phyloP scores from a whole-genome alignment of 2,888 invertebrate species.

The Clistopyga incitator region DNA sequence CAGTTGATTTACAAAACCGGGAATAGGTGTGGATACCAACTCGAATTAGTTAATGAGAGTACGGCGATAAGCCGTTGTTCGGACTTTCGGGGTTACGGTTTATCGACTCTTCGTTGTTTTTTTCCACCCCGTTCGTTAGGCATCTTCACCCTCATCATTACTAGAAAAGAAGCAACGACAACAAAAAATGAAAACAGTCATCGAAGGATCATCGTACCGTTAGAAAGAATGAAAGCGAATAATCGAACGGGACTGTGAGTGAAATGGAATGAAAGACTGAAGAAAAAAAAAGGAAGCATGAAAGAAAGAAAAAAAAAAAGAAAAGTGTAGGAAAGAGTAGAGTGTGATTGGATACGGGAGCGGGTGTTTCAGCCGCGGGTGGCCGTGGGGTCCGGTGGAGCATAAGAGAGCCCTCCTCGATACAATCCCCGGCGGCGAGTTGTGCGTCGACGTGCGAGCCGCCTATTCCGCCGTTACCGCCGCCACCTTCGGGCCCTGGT shows the following conservation, averaged over 20 bases:
- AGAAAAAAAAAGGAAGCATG: constrained; percentile 40
- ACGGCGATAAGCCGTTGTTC: not conserved
- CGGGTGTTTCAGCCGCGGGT: constrained; percentile 81
- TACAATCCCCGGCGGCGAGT: constrained; percentile 70
- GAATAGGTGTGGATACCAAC: not conserved
- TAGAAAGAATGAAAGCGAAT: constrained; percentile 26
- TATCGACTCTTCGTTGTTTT: constrained; percentile 47
- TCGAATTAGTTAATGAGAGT: constrained; percentile 20
- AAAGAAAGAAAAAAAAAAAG: constrained; percentile 42
- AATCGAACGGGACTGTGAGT: not conserved
- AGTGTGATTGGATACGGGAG: constrained; percentile 71
- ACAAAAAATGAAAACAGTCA: not conserved
- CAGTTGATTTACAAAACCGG: not conserved
- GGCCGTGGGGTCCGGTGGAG: constrained; percentile 80
- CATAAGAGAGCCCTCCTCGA: constrained; percentile 80
- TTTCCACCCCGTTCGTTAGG: constrained; percentile 38
- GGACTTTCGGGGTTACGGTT: not conserved
- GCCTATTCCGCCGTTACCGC: constrained; percentile 78
- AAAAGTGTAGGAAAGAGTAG: constrained; percentile 59
- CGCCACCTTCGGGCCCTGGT: constrained; percentile 80
- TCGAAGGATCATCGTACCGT: constrained; percentile 33
- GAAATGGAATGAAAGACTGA: constrained; percentile 13
- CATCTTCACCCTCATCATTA: constrained; percentile 46
- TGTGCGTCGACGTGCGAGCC: constrained; percentile 76
- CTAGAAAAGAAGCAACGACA: constrained; percentile 16